A percentile compares a stretch with the other conserved stretches of the same genome.
phyloP scores from a whole-genome alignment of 1,140 invertebrate genomes.

The Drosophila varians region DNA sequence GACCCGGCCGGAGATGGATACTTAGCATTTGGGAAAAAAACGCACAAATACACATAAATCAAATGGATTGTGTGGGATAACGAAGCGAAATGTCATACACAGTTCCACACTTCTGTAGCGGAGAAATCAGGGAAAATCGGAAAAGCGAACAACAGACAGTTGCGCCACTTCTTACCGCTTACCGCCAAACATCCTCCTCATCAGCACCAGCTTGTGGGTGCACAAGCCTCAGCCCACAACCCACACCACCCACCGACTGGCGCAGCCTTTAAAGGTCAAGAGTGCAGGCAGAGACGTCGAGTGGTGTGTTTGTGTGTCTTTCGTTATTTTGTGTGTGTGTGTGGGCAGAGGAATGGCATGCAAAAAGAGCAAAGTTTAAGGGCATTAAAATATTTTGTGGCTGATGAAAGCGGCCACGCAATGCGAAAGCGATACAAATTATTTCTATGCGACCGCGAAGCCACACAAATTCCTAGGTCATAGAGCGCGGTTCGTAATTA shows the following conservation, averaged over 20 bases:
- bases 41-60: conserved; percentile 69
- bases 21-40: conserved; percentile 33
- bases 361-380: conserved; percentile 81
- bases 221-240: conserved; percentile 17
- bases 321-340: background rate
- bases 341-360: conserved; percentile 34
- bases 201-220: background rate
- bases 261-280: conserved; percentile 75
- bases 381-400: conserved; percentile 73
- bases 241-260: conserved; percentile 41
- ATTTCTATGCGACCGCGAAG: conserved; percentile 54
- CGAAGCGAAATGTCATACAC: conserved; percentile 15
- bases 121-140: background rate
- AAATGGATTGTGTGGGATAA: conserved; percentile 35
- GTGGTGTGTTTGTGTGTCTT: conserved; percentile 7
- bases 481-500: conserved; percentile 30
- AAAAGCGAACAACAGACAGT: conserved; percentile 52
- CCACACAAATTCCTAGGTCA: conserved; percentile 55
- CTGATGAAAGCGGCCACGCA: conserved; percentile 75
- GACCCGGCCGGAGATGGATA: conserved; percentile 5
- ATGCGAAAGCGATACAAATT: conserved; percentile 53
- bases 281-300: conserved; percentile 57
- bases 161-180: conserved; percentile 16
- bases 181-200: conserved; percentile 14
- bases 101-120: too few species aligned